Evolutionary conservation across 1,140 invertebrate species (phyloP).

Genomic region (Conopomorpha cramerella): DNA sequence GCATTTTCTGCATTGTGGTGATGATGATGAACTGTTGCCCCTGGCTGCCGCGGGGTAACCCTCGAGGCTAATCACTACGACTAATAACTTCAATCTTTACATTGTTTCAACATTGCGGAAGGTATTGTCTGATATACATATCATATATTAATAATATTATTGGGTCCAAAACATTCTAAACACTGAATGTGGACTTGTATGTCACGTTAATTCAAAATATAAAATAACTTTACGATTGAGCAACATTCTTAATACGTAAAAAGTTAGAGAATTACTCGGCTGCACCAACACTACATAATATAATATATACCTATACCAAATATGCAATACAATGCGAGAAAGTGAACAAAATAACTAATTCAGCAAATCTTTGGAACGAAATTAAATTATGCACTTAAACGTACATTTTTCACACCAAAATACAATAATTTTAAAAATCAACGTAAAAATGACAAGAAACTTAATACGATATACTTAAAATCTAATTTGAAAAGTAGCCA

Average conservation of each 20-base stretch:
- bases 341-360: slow-evolving; percentile 32
- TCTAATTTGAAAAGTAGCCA: slow-evolving; percentile 52
- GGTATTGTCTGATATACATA: slow-evolving; percentile 59
- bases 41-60: too few species aligned
- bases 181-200: slow-evolving; percentile 31
- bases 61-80: slow-evolving; percentile 54
- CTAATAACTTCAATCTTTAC: slow-evolving; percentile 52
- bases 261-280: slow-evolving; percentile 56
- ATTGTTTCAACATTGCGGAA: slow-evolving; percentile 52
- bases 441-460: slow-evolving; percentile 49
- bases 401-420: slow-evolving; percentile 50
- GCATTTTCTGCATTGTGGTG: too few species aligned
- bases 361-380: slow-evolving; percentile 56
- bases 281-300: slow-evolving; percentile 55
- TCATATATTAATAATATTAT: slow-evolving; percentile 35
- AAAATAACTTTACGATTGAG: slow-evolving; percentile 50
- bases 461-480: slow-evolving; percentile 54
- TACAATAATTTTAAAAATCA: slow-evolving; percentile 44
- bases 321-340: slow-evolving; percentile 44
- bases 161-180: slow-evolving; percentile 35
- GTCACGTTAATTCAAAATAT: slow-evolving; percentile 49
- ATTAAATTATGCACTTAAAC: slow-evolving; percentile 52
- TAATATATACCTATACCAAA: slow-evolving; percentile 55
- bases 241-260: slow-evolving; percentile 55
- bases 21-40: too few species aligned